Evolutionary conservation across 2,797 vertebrate species (phyloP).

Genomic region (Manis javanica): DNA sequence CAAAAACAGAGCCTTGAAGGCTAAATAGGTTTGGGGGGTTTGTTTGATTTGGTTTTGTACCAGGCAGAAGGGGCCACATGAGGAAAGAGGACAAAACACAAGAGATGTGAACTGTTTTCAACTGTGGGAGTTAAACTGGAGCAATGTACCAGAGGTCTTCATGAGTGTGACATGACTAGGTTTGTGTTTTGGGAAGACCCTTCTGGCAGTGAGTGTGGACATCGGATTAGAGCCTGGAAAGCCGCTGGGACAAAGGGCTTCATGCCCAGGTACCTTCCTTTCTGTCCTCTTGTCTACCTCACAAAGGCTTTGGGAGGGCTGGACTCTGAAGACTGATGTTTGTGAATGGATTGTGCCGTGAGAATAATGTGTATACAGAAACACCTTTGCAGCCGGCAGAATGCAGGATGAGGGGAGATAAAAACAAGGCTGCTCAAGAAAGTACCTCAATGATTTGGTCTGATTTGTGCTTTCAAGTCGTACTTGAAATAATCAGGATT

Average conservation of each 20-base stretch:
- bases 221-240: neutral
- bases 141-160: neutral
- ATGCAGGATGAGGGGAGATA: neutral
- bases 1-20: neutral
- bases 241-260: neutral
- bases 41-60: neutral
- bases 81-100: neutral
- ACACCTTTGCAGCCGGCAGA: neutral
- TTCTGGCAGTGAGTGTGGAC: neutral
- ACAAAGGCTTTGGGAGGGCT: neutral
- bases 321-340: neutral
- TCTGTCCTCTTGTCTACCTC: neutral
- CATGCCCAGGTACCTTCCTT: neutral
- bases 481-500: neutral
- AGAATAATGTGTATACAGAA: neutral
- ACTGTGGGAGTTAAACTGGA: neutral
- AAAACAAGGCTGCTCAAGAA: neutral
- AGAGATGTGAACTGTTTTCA: neutral
- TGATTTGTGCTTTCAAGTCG: constrained; percentile 1
- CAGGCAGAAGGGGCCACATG: neutral
- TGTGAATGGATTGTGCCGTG: neutral
- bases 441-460: neutral
- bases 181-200: neutral
- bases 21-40: neutral
- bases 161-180: no score